Percentiles rank a stretch among this genome's conserved stretches.
phyloP scores from a whole-genome alignment of 2,113 vertebrate species.

The Phycodurus eques region DNA sequence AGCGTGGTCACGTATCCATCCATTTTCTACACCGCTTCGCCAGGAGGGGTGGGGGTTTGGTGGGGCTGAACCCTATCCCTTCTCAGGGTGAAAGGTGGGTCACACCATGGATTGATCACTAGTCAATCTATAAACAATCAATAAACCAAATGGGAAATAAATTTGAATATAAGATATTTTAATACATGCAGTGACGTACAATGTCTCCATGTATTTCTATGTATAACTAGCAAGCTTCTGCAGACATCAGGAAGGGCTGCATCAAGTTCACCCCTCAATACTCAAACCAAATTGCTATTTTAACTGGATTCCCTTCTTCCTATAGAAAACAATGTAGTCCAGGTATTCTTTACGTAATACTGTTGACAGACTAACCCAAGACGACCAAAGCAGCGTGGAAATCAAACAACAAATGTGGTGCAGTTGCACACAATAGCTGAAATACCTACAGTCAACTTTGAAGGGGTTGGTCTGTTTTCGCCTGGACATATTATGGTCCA shows the following conservation, averaged over 20 bases:
- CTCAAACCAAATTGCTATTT: not conserved
- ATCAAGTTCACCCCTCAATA: not conserved
- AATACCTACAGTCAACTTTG: conserved; percentile 83
- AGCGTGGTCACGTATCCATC: too few species aligned
- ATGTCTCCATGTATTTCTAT: not conserved
- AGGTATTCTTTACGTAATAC: not conserved
- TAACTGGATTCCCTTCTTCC: not conserved
- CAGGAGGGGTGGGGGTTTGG: too few species aligned
- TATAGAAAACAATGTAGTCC: not conserved
- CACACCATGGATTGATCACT: not conserved
- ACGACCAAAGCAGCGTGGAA: not conserved
- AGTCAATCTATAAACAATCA: not conserved
- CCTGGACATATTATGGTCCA: conserved; percentile 77
- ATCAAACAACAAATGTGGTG: conserved; percentile 13
- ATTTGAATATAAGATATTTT: not conserved
- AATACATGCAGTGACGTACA: not conserved
- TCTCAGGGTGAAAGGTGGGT: not conserved
- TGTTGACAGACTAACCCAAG: not conserved
- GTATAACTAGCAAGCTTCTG: not conserved
- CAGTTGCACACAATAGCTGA: conserved; percentile 53
- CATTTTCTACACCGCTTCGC: too few species aligned
- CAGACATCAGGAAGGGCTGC: not conserved
- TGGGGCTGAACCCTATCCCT: not conserved
- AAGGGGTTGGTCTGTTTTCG: conserved; percentile 82
- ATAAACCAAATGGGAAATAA: not conserved